Base-by-base conservation (phyloP, 2,113 vertebrate genomes). In the Siniperca chuatsi region DNA sequence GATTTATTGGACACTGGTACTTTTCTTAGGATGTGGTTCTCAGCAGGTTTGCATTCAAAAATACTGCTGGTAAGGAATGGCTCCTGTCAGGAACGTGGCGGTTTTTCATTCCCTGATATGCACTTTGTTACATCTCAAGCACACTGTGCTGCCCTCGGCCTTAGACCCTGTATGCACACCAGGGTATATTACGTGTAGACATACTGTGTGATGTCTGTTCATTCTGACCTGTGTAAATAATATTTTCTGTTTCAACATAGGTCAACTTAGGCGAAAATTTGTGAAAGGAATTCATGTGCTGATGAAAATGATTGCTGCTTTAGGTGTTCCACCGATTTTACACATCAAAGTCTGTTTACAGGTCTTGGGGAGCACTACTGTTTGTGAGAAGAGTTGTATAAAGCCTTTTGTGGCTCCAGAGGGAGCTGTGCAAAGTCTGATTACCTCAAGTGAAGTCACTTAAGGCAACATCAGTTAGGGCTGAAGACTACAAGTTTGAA, bases 1-100 rank as follows among this genome's bases (percentile, higher is more conserved):
- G 89, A 92, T 93, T 93, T 93, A 92, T 92, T 87, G 85, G 70
- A 82, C 15, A 21, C 42, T 82, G 75, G 62, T 89, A 69, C 81
- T 76, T 84, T 89, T 84, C 81, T 75, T 66, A 75, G 82, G 69
- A 90, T 78, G 81, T 90, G 87, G 89, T 79, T 91, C 84, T 88
- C 86, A 83, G 84, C 89, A 83, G 79, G 87, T 90, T 87, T 58
- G 70, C 70, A 54, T 90, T 93, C 82, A 89, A 79, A 86, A 84
- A 87, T 81, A 84, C 67, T 65, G 72, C 71, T 74, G 55, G 5
- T n/a, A 64, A 90, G 75, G 87, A 72, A 92, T 85, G 78, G 75
- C 81, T 87, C 73, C 80, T 85, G 85, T 90, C 87, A 88, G 67
- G 65, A 88, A 48, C 25, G 23, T 37, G 35, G 82, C 62, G 1